These are phyloP conservation scores for Cydia fagiglandana DNA, from an alignment of 1,140 invertebrate genomes.

Conservation along the genomic window DNA sequence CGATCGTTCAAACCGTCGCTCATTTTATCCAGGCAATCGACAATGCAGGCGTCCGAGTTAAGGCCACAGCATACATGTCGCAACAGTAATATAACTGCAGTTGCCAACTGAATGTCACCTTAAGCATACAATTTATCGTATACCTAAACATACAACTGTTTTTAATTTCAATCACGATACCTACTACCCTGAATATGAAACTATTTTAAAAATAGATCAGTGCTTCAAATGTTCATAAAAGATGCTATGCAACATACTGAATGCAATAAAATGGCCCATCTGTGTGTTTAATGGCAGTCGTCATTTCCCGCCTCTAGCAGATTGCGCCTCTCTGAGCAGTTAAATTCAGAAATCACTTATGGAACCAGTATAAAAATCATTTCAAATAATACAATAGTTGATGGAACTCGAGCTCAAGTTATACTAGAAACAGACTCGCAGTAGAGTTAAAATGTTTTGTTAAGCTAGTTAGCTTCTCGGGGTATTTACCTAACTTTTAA, in stretches of 20 bases:
- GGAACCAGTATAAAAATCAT: not conserved
- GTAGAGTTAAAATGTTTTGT: constrained; percentile 4
- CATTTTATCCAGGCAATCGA: too few species aligned
- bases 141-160: too few species aligned
- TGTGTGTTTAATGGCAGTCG: constrained; percentile 20
- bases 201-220: constrained; percentile 11
- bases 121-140: too few species aligned
- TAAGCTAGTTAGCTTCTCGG: constrained; percentile 29
- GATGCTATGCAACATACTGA: not conserved
- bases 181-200: not conserved
- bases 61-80: too few species aligned
- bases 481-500: constrained; percentile 58
- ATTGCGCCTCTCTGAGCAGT: not conserved
- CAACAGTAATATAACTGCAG: too few species aligned
- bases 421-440: not conserved
- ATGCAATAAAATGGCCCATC: constrained; percentile 24
- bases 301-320: not conserved
- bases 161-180: not conserved
- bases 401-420: not conserved
- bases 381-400: not conserved
- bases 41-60: too few species aligned
- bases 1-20: too few species aligned
- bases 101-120: too few species aligned
- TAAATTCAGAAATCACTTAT: not conserved
- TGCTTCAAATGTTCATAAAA: constrained; percentile 5